A percentile compares a stretch with the other conserved stretches of the same genome.
Evolutionary conservation across 2,888 invertebrate species (phyloP).

Genomic region (Patella ulyssiponensis): DNA sequence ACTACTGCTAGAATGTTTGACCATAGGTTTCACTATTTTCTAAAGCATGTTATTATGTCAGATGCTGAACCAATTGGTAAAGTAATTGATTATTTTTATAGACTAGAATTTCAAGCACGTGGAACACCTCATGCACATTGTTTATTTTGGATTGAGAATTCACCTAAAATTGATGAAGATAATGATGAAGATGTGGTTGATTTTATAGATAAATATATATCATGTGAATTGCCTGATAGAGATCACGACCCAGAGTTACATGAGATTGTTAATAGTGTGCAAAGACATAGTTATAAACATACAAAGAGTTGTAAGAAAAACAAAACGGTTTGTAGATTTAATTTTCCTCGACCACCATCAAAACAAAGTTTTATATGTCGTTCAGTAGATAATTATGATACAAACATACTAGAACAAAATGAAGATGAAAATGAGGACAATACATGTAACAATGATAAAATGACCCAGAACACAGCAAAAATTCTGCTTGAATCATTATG

Average conservation of each 20-base stretch:
- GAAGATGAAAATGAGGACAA: background rate
- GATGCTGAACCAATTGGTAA: conserved; percentile 32
- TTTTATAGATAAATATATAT: conserved; percentile 39
- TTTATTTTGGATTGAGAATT: conserved; percentile 37
- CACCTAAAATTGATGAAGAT: conserved; percentile 28
- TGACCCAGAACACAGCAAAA: background rate
- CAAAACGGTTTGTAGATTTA: conserved; percentile 38
- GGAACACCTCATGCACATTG: conserved; percentile 44
- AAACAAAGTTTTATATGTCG: conserved; percentile 15
- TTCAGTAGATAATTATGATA: background rate
- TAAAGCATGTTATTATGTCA: conserved; percentile 22
- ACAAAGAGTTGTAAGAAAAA: conserved; percentile 36
- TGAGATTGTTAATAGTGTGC: conserved; percentile 35
- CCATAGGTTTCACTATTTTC: conserved; percentile 21
- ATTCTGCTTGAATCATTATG: conserved; percentile 4
- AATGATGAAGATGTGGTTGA: conserved; percentile 24
- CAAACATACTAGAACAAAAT: background rate
- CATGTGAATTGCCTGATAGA: conserved; percentile 30
- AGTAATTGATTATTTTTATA: conserved; percentile 41
- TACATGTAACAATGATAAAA: background rate
- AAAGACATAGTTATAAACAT: conserved; percentile 36
- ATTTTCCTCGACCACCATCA: conserved; percentile 37
- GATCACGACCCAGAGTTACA: conserved; percentile 38
- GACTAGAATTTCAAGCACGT: conserved; percentile 43
- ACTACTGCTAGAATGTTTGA: conserved; percentile 28